Evolutionary conservation across 2,797 vertebrate genomes (phyloP).

Genomic region (Karalla daura): DNA sequence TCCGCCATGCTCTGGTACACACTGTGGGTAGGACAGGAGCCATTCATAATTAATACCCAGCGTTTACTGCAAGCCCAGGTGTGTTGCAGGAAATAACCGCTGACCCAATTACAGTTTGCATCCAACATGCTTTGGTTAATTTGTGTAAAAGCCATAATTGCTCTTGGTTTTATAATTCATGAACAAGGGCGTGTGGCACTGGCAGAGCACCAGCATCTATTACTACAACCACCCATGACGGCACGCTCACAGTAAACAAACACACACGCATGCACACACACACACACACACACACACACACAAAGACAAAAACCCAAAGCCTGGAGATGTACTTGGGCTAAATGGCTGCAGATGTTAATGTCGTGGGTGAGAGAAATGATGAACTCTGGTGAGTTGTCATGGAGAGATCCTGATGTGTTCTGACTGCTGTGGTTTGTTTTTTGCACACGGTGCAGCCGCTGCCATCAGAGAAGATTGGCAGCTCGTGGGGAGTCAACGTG

Average conservation of each 20-base stretch:
- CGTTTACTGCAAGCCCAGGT: conserved; percentile 82
- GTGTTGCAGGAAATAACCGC: conserved; percentile 83
- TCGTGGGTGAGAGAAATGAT: conserved; percentile 45
- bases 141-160: conserved; percentile 87
- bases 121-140: conserved; percentile 83
- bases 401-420: conserved; percentile 46
- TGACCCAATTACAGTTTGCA: conserved; percentile 84
- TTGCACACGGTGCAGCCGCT: conserved; percentile 50
- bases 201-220: conserved; percentile 82
- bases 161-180: conserved; percentile 85
- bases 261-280: neutral
- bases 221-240: conserved; percentile 78
- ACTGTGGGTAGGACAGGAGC: conserved; percentile 63
- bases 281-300: neutral
- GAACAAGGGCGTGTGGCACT: conserved; percentile 74
- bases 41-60: conserved; percentile 82
- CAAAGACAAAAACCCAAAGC: conserved; percentile 15
- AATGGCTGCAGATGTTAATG: conserved; percentile 69
- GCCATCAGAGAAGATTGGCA: conserved; percentile 45
- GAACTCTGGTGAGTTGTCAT: conserved; percentile 54
- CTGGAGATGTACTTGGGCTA: conserved; percentile 41
- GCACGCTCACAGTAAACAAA: conserved; percentile 48
- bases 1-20: conserved; percentile 58
- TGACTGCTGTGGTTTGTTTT: conserved; percentile 29
- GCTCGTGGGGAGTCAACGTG: conserved; percentile 39